Percentiles rank a stretch among this genome's conserved stretches.
These are phyloP conservation scores for Rhynchophorus ferrugineus DNA, from an alignment of 1,140 invertebrate species.

Conservation along the genomic window DNA sequence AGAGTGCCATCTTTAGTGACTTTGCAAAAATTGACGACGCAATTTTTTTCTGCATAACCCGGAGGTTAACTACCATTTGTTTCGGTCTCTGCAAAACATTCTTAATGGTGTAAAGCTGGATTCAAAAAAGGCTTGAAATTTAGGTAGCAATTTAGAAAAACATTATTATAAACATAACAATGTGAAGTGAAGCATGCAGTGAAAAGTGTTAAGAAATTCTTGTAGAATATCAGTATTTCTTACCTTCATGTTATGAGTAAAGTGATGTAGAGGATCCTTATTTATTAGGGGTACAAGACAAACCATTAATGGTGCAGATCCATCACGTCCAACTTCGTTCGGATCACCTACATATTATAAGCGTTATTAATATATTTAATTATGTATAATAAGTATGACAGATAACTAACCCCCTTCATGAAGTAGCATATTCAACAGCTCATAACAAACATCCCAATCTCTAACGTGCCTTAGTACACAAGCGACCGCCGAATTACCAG, in stretches of 20 bases:
- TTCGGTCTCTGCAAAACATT: too few relatives aligned
- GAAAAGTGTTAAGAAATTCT: background rate
- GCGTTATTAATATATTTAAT: too few relatives aligned
- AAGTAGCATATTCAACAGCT: conserved; percentile 62
- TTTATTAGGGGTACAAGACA: conserved; percentile 66
- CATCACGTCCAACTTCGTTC: conserved; percentile 63
- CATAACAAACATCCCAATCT: conserved; percentile 72
- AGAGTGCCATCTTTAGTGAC: too few relatives aligned
- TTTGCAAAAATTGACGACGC: too few relatives aligned
- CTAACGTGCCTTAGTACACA: conserved; percentile 63
- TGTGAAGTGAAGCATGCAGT: background rate
- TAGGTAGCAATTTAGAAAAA: too few relatives aligned
- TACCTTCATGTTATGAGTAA: conserved; percentile 68
- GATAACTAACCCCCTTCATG: conserved; percentile 51
- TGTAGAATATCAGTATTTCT: conserved; percentile 6
- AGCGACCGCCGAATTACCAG: conserved; percentile 62
- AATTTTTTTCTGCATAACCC: too few relatives aligned
- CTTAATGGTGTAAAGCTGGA: too few relatives aligned
- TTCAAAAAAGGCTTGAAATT: too few relatives aligned
- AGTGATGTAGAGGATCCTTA: conserved; percentile 65
- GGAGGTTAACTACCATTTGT: too few relatives aligned
- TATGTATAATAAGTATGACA: too few relatives aligned
- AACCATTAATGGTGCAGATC: conserved; percentile 65
- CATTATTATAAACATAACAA: too few relatives aligned
- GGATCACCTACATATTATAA: conserved; percentile 45